Base-by-base conservation (phyloP, 2,797 vertebrate genomes). In the Varecia variegata region DNA sequence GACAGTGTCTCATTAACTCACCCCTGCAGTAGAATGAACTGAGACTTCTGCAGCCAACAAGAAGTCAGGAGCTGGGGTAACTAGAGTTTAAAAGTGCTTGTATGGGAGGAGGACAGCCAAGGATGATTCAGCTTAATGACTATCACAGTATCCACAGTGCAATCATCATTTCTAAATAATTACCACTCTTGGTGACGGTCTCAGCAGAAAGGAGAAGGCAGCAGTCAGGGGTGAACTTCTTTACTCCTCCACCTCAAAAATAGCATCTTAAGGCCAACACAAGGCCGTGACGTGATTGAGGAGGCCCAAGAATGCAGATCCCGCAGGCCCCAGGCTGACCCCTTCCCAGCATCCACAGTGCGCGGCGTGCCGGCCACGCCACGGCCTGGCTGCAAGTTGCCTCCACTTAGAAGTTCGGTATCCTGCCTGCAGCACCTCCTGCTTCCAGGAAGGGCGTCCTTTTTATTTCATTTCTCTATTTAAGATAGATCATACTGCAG, bases 131-230 rank as follows among this genome's bases (percentile, higher is more conserved):
- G 25, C 94, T 79, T 62, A 58, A 71, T 79, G 88, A 54, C 68
- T 40, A 74, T 27, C 47, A 56, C 43, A 85, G 92, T 86, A 74
- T 38, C 70, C 56, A 77, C 85, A 80, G 38, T 81, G 80, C 74
- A 95, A 91, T 95, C 76, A 88, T 60, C 82, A 79, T 58, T 88
- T 95, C 92, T 85, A 90, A 70, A 76, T 95, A 94, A 97, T 88
- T 93, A 97, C 62, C 73, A 84, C 70, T 93, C 67, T 77, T 30
- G 12, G 60, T 40, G 79, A 93, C 14, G 30, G 93, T 62, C 88
- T 90, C 92, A 54, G 87, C 65, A 68, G 81, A 84, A 92, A 60
- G 8, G 77, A 95, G 60, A 71, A 79, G 47, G 45, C 89, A 80
- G 52, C 2, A 20, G 93, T 25, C 45, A n/a, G 32, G 82, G 20